Evolutionary conservation across 2,113 vertebrate species (phyloP).

Genomic region (Sigmodon hispidus): DNA sequence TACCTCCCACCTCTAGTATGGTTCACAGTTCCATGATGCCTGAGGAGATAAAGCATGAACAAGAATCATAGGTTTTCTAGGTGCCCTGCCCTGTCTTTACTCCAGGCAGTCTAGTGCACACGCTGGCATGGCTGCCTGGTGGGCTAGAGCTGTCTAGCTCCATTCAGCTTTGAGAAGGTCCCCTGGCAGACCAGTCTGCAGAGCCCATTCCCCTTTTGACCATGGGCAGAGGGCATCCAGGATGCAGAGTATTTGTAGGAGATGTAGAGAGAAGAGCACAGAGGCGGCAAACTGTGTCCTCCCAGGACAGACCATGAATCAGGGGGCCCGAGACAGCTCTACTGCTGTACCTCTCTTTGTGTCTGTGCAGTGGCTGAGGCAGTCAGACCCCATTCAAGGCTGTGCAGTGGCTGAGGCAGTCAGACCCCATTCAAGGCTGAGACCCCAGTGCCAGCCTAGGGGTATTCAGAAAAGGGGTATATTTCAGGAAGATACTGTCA

Average conservation of each 20-base stretch:
- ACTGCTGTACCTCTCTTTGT: fast-evolving
- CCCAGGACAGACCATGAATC: too few relatives aligned
- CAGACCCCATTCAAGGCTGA: neutral
- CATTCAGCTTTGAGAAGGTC: neutral
- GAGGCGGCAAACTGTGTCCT: neutral
- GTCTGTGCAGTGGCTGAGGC: neutral
- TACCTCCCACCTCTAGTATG: neutral
- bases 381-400: neutral
- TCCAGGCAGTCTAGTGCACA: fast-evolving
- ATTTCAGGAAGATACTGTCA: neutral
- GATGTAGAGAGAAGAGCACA: neutral
- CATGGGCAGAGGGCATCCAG: neutral
- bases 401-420: neutral
- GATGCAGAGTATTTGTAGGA: neutral
- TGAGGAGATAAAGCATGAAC: neutral
- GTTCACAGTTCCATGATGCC: neutral
- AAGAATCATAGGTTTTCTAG: neutral
- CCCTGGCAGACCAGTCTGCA: fast-evolving
- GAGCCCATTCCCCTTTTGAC: neutral
- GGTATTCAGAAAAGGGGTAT: neutral
- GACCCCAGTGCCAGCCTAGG: too few relatives aligned
- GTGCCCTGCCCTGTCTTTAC: neutral
- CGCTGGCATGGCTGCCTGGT: neutral
- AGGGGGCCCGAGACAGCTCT: neutral
- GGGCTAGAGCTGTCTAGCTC: neutral